Base-by-base conservation (phyloP, 2,113 vertebrate genomes). In the Petroica traversi region DNA sequence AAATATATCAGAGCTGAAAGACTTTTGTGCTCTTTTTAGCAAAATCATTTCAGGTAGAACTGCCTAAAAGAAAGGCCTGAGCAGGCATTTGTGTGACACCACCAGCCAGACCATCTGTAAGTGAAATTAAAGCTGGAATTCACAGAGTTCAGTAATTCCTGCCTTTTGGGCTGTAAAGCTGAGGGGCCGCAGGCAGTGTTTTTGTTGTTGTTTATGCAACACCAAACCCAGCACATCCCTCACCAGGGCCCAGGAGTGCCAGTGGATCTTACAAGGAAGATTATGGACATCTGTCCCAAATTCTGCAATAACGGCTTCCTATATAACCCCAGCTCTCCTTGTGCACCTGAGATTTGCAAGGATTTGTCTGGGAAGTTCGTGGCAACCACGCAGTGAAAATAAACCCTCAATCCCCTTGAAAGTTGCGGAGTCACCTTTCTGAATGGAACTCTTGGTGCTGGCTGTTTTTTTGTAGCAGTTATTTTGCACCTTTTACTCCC, bases 71-170 rank as follows among this genome's bases (percentile, higher is more conserved):
- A 91, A 89, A 73, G 59, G 74, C 51, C 61, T 49, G 34, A 76
- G 31, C 45, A 62, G 93, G 48, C 16, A 45, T 63, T 86, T 59
- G 79, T 43, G 59, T 63, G 76, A 25, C 82, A 72, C 64, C 34
- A 94, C 33, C 55, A 90, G 68, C 88, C 71, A 63, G 72, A 38
- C 63, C 46, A 57, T 72, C 81, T 86, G 72, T 52, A 86, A 90
- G 48, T 71, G 75, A 94, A 95, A 96, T 71, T 36, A 83, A 63
- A 81, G 75, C 57, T 77, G 92, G 83, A 80, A 52, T 46, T 91
- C 2, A 1, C 38, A 40, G 64, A 29, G 68, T 67, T 86, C 67
- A 80, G 26, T 31, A 82, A 76, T 66, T 83, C 36, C 78, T 73
- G 78, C 46, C 22, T 55, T 1, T 80, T 80, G 77, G 82, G 24